Evolutionary conservation across 37 sponge, comb jelly and placozoan genomes (phyloP).

Genomic region (Chondrosia reniformis): DNA sequence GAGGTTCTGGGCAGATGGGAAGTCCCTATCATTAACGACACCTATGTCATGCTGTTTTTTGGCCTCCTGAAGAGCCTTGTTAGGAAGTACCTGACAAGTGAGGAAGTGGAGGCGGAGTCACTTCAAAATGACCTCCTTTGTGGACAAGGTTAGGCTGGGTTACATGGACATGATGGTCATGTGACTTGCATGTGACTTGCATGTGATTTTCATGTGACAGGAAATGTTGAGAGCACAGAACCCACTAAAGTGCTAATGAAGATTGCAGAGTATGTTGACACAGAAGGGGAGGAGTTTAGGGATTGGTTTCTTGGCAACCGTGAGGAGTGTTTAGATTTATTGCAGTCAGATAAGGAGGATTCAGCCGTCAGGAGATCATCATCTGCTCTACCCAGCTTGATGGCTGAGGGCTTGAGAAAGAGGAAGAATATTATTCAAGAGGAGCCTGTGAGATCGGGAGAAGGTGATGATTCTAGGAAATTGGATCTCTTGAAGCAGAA

Average conservation of each 20-base stretch:
- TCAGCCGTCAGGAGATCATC: neutral
- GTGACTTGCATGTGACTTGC: neutral
- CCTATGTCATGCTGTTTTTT: slow-evolving; percentile 89
- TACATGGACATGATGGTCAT: neutral
- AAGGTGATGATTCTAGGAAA: neutral
- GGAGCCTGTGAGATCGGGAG: no score
- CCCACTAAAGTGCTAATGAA: slow-evolving; percentile 84
- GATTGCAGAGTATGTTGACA: slow-evolving; percentile 77
- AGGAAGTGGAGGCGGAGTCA: slow-evolving; percentile 60
- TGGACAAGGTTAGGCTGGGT: slow-evolving; percentile 74
- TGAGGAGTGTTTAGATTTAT: slow-evolving; percentile 48
- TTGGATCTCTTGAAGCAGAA: slow-evolving; percentile 17
- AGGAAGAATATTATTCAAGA: no score
- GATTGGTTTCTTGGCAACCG: slow-evolving; percentile 54
- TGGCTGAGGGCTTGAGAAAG: slow-evolving; percentile 1
- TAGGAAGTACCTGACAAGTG: slow-evolving; percentile 30
- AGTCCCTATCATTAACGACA: slow-evolving; percentile 79
- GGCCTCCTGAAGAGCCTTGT: slow-evolving; percentile 81
- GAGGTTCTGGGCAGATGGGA: slow-evolving; percentile 74
- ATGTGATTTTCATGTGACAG: no score
- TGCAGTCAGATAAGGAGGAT: slow-evolving; percentile 30
- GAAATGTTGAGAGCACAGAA: slow-evolving; percentile 87
- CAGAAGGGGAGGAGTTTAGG: slow-evolving; percentile 35
- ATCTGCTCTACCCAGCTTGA: neutral
- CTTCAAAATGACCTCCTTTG: slow-evolving; percentile 88